Evolutionary conservation across 2,888 invertebrate genomes (phyloP), one percentile per base, ranked within the genome.

Genomic region (Baronia brevicornis): DNA sequence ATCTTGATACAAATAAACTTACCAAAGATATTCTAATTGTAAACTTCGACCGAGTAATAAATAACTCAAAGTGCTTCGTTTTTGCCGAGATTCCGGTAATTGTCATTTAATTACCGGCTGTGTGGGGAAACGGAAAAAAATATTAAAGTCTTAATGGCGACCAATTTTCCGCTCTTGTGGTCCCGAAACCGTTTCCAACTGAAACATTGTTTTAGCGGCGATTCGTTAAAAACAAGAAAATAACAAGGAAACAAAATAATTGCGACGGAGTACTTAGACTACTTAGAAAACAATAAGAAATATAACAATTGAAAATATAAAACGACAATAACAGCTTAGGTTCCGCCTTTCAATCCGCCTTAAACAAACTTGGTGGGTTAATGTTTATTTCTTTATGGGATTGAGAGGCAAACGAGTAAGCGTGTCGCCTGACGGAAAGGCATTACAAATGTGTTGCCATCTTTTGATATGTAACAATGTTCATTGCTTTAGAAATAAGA

Each of bases 81-180:
- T 37, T 30, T 29, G 15, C 36, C 38, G 51, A 52, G 62, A 66
- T 60, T 63, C 55, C 48, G 60, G 71, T 77, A 74, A 77, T 78
- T 75, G 71, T 72, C 74, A 67, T 77, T 77, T 77, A 77, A 77
- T 78, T 77, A 73, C 77, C 66, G 54, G 56, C 55, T 42, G 57
- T 43, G 48, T 47, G 47, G 44, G 49, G 48, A 46, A 43, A 41
- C 44, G 39, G 33, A 60, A 65, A 71, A 70, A 72, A 71, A 58
- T 66, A 68, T 54, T 40, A 37, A 49, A 66, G 61, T 67, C 46
- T 48, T 52, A 56, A 54, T 52, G 53, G 44, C 43, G 43, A 43
- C 49, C 55, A 58, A 58, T 58, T 58, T 58, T 53, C 54, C 51
- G 51, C 51, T 53, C 39, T 44, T 43, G 49, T 31, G 52, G 43